These are phyloP conservation scores for Cheilosia vulpina DNA, from an alignment of 2,888 invertebrate genomes.

Conservation along the genomic window DNA sequence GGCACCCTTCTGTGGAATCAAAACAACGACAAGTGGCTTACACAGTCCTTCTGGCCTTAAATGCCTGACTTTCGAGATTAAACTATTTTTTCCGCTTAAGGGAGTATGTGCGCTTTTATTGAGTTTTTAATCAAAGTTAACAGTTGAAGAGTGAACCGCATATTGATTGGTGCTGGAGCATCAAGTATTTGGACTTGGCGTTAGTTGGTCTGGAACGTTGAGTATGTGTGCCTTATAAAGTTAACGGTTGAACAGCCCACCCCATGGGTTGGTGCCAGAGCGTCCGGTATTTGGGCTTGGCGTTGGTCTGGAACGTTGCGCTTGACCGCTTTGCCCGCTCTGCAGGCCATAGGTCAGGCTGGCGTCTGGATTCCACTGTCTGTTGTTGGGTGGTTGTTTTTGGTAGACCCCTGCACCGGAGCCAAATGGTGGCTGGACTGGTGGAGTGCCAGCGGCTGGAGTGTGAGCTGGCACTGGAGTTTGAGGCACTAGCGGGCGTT, in stretches of 20 bases:
- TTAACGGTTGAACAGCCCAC: constrained; percentile 22
- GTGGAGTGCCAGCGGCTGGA: constrained; percentile 4
- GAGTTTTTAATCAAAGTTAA: constrained; percentile 14
- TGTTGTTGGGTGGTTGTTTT: constrained; percentile 19
- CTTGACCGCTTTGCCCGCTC: background rate
- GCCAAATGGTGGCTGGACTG: constrained; percentile 53
- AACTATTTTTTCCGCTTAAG: constrained; percentile 4
- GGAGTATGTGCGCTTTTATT: constrained; percentile 38
- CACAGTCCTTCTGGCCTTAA: constrained; percentile 70
- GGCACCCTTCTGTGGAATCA: constrained; percentile 81
- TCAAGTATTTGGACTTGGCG: background rate
- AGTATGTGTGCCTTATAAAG: background rate
- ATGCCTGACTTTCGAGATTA: constrained; percentile 11
- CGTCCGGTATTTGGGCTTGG: constrained; percentile 14
- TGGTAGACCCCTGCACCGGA: constrained; percentile 35
- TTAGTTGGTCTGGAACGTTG: background rate
- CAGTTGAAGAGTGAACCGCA: constrained; percentile 11
- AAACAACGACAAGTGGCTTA: constrained; percentile 82
- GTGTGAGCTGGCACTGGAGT: constrained; percentile 28
- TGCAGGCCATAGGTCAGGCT: constrained; percentile 53
- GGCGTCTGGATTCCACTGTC: constrained; percentile 59
- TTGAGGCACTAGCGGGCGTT: constrained; percentile 26
- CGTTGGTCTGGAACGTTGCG: background rate
- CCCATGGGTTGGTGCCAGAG: constrained; percentile 40
- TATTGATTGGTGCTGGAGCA: constrained; percentile 31